Percentiles rank a stretch among this genome's conserved stretches.
phyloP scores from a whole-genome alignment of 2,888 invertebrate genomes.

The Eupithecia exiguata region DNA sequence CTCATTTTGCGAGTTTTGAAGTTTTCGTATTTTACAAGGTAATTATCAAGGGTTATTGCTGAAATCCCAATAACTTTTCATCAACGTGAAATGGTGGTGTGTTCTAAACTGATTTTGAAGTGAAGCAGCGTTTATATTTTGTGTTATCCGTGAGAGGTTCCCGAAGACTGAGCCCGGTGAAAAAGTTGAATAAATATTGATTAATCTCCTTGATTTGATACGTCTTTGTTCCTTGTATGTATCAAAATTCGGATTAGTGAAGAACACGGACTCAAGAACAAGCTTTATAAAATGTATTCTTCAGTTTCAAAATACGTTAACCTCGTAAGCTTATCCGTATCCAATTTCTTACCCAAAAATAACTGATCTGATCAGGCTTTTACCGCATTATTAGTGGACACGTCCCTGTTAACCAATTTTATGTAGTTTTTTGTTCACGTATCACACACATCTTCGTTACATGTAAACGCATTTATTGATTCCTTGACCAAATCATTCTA shows the following conservation, averaged over 20 bases:
- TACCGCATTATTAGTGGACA: neutral
- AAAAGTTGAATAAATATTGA: constrained; percentile 13
- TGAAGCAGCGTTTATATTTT: constrained; percentile 24
- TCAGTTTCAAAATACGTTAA: neutral
- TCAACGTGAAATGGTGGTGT: neutral
- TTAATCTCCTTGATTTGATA: neutral
- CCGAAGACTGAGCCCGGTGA: constrained; percentile 24
- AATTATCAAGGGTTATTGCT: constrained; percentile 53
- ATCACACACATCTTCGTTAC: too few species aligned
- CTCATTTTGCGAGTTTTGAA: constrained; percentile 43
- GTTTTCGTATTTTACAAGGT: constrained; percentile 52
- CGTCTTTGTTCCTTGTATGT: neutral
- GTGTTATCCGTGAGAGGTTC: neutral
- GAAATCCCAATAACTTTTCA: constrained; percentile 50
- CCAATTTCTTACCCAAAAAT: constrained; percentile 10
- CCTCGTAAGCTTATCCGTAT: neutral
- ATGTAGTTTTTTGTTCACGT: neutral
- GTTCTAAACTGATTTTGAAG: constrained; percentile 35
- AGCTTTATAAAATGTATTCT: neutral
- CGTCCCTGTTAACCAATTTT: neutral
- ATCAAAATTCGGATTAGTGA: neutral
- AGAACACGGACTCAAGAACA: neutral
- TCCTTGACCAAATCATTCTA: neutral
- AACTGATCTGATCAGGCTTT: neutral
- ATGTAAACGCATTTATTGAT: neutral